Evolutionary conservation across 2,113 vertebrate genomes (phyloP).

Genomic region (Microcebus lehilahytsara): DNA sequence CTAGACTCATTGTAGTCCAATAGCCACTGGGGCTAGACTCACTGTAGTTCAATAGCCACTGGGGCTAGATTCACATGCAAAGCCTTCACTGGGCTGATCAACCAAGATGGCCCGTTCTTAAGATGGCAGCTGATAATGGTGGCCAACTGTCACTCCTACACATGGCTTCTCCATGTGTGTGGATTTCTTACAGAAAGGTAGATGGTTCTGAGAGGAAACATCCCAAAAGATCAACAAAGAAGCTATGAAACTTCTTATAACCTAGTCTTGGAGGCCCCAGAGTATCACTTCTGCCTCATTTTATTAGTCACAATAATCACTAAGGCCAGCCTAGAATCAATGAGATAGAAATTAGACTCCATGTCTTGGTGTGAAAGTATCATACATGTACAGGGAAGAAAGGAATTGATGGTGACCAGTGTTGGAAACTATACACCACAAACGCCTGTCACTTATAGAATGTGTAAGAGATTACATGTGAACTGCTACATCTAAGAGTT

Average conservation of each 20-base stretch:
- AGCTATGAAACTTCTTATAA: not conserved
- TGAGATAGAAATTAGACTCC: not conserved
- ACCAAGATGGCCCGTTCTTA: not conserved
- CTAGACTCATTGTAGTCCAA: not conserved
- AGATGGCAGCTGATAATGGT: not conserved
- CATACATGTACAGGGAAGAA: not conserved
- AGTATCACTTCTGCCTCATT: not conserved
- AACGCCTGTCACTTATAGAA: not conserved
- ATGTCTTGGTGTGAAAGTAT: not conserved
- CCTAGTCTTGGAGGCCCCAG: not conserved
- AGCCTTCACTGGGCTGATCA: not conserved
- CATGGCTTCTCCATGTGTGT: not conserved
- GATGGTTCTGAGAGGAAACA: not conserved
- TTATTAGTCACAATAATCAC: not conserved
- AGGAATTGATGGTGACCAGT: not conserved
- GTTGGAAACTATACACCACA: not conserved
- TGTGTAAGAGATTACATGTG: not conserved
- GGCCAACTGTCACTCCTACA: not conserved
- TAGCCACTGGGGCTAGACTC: not conserved
- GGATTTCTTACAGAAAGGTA: not conserved
- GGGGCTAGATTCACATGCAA: not conserved
- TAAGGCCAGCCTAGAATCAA: not conserved
- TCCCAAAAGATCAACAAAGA: not conserved
- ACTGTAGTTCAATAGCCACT: not conserved
- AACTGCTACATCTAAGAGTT: not conserved